Conservation (phyloP, 2,888 invertebrate species). For the Dryobota labecula region DNA sequence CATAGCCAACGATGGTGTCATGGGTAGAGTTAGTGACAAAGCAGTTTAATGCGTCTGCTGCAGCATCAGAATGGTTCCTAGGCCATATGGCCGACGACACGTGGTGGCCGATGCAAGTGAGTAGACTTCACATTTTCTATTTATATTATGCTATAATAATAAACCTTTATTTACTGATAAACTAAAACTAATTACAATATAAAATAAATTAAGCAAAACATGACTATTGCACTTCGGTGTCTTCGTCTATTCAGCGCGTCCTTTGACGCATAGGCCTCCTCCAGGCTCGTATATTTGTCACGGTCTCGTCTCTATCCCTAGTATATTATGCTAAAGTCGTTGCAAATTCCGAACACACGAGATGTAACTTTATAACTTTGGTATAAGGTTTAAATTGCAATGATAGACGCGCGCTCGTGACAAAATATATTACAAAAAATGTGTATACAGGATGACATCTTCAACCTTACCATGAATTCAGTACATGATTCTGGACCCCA, state of each 20-base stretch:
- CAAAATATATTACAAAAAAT: not conserved
- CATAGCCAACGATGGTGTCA: slow-evolving; percentile 97
- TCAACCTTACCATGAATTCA: too few species aligned
- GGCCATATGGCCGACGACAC: slow-evolving; percentile 98
- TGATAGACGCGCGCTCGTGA: not conserved
- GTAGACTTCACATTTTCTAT: slow-evolving; percentile 20
- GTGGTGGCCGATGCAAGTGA: slow-evolving; percentile 98
- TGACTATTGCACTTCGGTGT: too few species aligned
- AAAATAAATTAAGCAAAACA: too few species aligned
- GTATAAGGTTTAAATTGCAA: not conserved
- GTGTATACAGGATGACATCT: too few species aligned
- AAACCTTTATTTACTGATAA: too few species aligned
- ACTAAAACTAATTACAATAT: too few species aligned
- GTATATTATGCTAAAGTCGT: not conserved
- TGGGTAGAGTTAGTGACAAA: slow-evolving; percentile 99
- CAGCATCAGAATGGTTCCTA: slow-evolving; percentile 97
- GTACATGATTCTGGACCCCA: too few species aligned
- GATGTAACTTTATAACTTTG: not conserved
- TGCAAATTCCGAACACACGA: not conserved
- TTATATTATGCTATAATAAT: not conserved
- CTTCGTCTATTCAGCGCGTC: too few species aligned
- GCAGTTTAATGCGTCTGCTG: slow-evolving; percentile 97
- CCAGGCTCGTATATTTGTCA: too few species aligned
- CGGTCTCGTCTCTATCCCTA: too few species aligned
- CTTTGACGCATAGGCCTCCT: too few species aligned